A percentile compares a stretch with the other conserved stretches of the same genome.
phyloP scores from a whole-genome alignment of 2,113 vertebrate species.

The Podarcis raffonei region DNA sequence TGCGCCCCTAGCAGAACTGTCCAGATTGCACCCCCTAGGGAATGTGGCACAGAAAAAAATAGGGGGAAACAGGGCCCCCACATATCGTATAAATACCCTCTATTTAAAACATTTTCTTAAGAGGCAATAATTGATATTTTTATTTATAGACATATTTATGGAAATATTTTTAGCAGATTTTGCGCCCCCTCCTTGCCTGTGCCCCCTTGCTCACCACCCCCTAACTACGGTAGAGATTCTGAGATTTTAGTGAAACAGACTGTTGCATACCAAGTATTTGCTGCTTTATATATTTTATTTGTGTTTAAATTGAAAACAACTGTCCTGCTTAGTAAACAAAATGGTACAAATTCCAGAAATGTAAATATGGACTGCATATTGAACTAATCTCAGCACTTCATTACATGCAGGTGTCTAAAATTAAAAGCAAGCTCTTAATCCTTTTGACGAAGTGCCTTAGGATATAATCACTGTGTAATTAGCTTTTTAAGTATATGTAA shows the following conservation, averaged over 20 bases:
- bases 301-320: not conserved
- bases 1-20: too few species aligned
- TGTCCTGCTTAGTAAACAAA: not conserved
- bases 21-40: too few species aligned
- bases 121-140: too few species aligned
- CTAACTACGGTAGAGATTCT: not conserved
- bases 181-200: too few species aligned
- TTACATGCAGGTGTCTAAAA: slow-evolving; percentile 10
- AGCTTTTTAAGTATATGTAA: slow-evolving; percentile 30
- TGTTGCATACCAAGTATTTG: not conserved
- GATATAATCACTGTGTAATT: slow-evolving; percentile 40
- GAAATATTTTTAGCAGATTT: too few species aligned
- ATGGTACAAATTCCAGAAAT: not conserved
- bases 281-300: not conserved
- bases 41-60: too few species aligned
- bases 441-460: slow-evolving; percentile 23
- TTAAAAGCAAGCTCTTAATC: slow-evolving; percentile 10
- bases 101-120: too few species aligned
- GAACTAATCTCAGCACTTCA: not conserved
- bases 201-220: too few species aligned
- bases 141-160: too few species aligned
- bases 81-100: too few species aligned
- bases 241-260: not conserved
- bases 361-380: slow-evolving; percentile 11
- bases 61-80: too few species aligned